Base-by-base conservation (phyloP, 2,797 vertebrate genomes). In the Cyprinella venusta region DNA sequence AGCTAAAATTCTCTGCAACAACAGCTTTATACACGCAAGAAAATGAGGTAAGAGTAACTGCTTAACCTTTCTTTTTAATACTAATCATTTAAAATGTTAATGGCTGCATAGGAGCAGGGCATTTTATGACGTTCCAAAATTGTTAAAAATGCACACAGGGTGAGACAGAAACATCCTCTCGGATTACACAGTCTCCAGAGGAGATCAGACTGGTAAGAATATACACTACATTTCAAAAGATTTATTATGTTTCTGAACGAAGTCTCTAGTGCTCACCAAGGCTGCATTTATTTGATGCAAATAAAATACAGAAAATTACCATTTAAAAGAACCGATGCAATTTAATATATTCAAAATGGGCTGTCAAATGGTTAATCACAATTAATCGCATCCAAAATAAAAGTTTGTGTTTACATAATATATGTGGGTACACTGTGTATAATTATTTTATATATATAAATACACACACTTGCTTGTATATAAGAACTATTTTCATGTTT, bases 1-100 rank as follows among this genome's bases (percentile, higher is more conserved):
- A 72, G 56, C 19, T 75, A 16, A 54, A 67, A 56, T 67, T 56
- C 26, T 61, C 76, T 8, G 19, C 26, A 54, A 16, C 59, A 68
- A 68, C 79, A 76, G n/a, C 75, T 26, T 13, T 61, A 15, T 61
- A 76, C 48, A 76, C 26, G 33, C 70, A 77, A 67, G 74, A 65
- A 79, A 68, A 52, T 36, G 69, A 74, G 80, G 84, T 85, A 68
- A 54, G 74, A 65, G 16, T 16, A 2, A 26, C 4, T 52, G 3
- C 33, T 40, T 15, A 15, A 48, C 3, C 3, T 50, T 15, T 65
- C 13, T 52, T 74, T 50, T 12, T 19, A 8, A 63, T 13, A 13
- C 9, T 48, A 42, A 48, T 61, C 0, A 26, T 21, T 72, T 16
- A 5, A 21, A 76, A 16, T 50, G 19, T 42, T 42, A 21, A 24